phyloP scores from a whole-genome alignment of 2,888 invertebrate species.

The Andrena chrysosceles region DNA sequence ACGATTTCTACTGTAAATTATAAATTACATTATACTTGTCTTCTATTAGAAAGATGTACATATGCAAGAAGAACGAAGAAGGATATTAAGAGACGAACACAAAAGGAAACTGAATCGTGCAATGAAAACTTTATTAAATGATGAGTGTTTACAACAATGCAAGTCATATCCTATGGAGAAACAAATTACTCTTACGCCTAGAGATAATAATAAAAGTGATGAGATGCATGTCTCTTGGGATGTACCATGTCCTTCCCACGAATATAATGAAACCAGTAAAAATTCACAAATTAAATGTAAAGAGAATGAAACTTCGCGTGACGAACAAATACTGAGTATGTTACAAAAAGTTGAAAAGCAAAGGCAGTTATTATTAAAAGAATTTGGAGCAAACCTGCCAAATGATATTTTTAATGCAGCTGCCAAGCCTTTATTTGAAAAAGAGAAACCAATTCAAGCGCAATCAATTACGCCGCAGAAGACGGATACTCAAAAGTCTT shows the following conservation, averaged over 20 bases:
- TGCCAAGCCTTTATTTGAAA: slow-evolving; percentile 76
- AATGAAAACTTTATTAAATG: slow-evolving; percentile 81
- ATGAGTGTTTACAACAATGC: slow-evolving; percentile 3
- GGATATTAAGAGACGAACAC: slow-evolving; percentile 40
- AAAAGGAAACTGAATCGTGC: slow-evolving; percentile 85
- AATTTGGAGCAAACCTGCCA: slow-evolving; percentile 80
- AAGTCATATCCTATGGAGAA: slow-evolving; percentile 60
- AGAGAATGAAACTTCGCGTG: slow-evolving; percentile 70
- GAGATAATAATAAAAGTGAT: slow-evolving; percentile 39
- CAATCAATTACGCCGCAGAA: slow-evolving; percentile 9
- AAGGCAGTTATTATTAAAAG: slow-evolving; percentile 77
- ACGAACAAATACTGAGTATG: slow-evolving; percentile 80
- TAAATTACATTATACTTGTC: slow-evolving; percentile 1
- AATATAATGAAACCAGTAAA: slow-evolving; percentile 24
- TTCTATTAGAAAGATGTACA: slow-evolving; percentile 50
- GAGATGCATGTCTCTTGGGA: slow-evolving; percentile 64
- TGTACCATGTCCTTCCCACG: slow-evolving; percentile 52
- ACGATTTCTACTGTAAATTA: background rate
- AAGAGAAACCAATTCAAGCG: slow-evolving; percentile 16
- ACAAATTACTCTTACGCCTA: slow-evolving; percentile 73
- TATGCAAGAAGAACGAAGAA: slow-evolving; percentile 50
- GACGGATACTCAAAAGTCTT: slow-evolving; percentile 11
- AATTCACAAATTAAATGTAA: slow-evolving; percentile 40
- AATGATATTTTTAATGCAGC: slow-evolving; percentile 79
- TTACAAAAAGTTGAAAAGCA: slow-evolving; percentile 81